phyloP scores from a whole-genome alignment of 1,140 invertebrate genomes.

The Diorhabda elongata region DNA sequence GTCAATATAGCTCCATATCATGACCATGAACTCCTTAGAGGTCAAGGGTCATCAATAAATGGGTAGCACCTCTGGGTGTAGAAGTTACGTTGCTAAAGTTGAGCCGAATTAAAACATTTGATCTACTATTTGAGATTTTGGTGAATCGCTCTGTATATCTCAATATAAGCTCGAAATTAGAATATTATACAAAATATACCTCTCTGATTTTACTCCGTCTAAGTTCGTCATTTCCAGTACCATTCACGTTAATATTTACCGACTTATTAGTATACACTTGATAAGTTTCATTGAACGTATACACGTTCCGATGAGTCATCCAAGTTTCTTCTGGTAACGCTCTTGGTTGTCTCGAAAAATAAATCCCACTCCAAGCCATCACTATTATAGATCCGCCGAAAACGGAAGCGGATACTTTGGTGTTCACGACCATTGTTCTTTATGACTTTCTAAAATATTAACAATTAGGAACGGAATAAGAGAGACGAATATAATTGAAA shows the following conservation, averaged over 20 bases:
- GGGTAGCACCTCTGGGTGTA: too few species aligned
- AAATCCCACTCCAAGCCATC: slow-evolving; percentile 39
- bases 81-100: too few species aligned
- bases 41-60: too few species aligned
- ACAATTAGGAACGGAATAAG: too few species aligned
- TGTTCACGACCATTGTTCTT: neutral
- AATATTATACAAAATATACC: slow-evolving; percentile 26
- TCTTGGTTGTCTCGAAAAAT: slow-evolving; percentile 27
- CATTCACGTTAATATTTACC: slow-evolving; percentile 5
- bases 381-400: slow-evolving; percentile 35
- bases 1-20: too few species aligned
- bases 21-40: too few species aligned
- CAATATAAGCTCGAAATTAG: too few species aligned
- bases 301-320: neutral
- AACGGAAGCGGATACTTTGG: slow-evolving; percentile 26
- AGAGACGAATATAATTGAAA: too few species aligned
- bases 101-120: too few species aligned
- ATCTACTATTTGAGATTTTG: too few species aligned
- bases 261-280: neutral
- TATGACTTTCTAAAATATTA: too few species aligned
- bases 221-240: neutral
- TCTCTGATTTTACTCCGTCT: slow-evolving; percentile 39
- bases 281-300: neutral
- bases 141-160: too few species aligned
- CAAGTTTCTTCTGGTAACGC: neutral